A percentile compares a stretch with the other conserved stretches of the same genome.
phyloP scores from a whole-genome alignment of 2,113 vertebrate species.

The Uria aalge region DNA sequence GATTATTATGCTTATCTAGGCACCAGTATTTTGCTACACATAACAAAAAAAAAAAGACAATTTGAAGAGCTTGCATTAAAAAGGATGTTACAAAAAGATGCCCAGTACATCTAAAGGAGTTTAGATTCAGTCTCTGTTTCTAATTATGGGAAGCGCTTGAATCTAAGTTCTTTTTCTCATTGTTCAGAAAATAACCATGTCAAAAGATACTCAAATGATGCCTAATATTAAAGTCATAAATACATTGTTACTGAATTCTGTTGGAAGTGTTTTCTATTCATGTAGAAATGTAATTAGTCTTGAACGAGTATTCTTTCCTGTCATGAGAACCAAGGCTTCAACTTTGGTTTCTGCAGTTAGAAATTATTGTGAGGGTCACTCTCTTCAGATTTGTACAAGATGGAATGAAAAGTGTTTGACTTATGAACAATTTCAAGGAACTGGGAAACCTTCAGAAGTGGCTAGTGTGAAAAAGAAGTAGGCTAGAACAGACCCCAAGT shows the following conservation, averaged over 20 bases:
- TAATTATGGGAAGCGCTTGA: not conserved
- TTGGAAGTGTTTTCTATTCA: not conserved
- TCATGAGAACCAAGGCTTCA: not conserved
- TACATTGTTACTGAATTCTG: not conserved
- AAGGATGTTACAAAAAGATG: not conserved
- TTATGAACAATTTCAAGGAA: not conserved
- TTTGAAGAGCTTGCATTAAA: not conserved
- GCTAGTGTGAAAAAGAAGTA: not conserved
- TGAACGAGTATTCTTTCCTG: not conserved
- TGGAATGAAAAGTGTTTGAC: not conserved
- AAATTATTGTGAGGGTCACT: not conserved
- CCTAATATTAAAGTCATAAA: not conserved
- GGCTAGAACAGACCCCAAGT: not conserved
- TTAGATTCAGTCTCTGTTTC: not conserved
- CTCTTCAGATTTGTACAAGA: not conserved
- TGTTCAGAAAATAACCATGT: not conserved
- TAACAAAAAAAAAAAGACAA: not conserved
- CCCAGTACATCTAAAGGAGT: not conserved
- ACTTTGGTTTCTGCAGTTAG: not conserved
- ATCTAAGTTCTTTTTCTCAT: not conserved
- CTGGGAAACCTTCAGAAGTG: not conserved
- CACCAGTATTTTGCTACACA: not conserved
- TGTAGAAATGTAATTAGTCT: not conserved
- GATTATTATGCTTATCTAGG: not conserved
- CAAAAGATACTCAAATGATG: not conserved